Conservation (phyloP, 1,140 invertebrate genomes). For the Drosophila cardini region DNA sequence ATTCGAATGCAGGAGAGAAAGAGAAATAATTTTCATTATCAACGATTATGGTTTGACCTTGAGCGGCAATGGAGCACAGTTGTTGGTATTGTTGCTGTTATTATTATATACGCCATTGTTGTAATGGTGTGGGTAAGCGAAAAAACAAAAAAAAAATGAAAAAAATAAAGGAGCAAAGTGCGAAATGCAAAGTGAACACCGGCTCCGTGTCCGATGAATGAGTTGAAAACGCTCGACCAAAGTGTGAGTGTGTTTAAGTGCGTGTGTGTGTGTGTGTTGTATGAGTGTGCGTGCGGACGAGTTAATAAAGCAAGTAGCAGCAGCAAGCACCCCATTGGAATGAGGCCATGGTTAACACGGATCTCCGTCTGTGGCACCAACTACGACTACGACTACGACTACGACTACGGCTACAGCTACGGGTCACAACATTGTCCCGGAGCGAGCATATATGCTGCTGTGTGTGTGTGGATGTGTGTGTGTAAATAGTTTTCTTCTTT, state of each 20-base stretch:
- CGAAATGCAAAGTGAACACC: slow-evolving; percentile 28
- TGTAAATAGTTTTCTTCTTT: slow-evolving; percentile 12
- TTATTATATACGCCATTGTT: slow-evolving; percentile 59
- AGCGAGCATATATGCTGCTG: not conserved
- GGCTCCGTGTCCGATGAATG: slow-evolving; percentile 49
- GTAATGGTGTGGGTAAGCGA: slow-evolving; percentile 68
- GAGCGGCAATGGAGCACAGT: slow-evolving; percentile 73
- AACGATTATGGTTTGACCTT: slow-evolving; percentile 83
- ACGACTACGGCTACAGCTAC: not conserved
- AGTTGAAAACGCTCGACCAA: slow-evolving; percentile 18
- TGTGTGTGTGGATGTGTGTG: slow-evolving; percentile 23
- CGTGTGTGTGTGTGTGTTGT: slow-evolving; percentile 33
- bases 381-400: slow-evolving; percentile 12
- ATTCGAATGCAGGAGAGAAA: slow-evolving; percentile 33
- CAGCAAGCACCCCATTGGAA: slow-evolving; percentile 77
- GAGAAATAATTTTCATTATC: slow-evolving; percentile 83
- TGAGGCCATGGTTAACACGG: slow-evolving; percentile 67
- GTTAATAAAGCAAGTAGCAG: slow-evolving; percentile 74
- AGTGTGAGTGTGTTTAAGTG: slow-evolving; percentile 38
- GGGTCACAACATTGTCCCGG: slow-evolving; percentile 61
- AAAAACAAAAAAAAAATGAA: slow-evolving; percentile 47
- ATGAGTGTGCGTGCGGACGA: slow-evolving; percentile 46
- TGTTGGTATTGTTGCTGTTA: slow-evolving; percentile 35
- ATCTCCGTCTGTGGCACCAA: slow-evolving; percentile 20
- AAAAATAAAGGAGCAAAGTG: no score